Evolutionary conservation across 1,140 invertebrate species (phyloP).

Genomic region (Hylaeus anthracinus): DNA sequence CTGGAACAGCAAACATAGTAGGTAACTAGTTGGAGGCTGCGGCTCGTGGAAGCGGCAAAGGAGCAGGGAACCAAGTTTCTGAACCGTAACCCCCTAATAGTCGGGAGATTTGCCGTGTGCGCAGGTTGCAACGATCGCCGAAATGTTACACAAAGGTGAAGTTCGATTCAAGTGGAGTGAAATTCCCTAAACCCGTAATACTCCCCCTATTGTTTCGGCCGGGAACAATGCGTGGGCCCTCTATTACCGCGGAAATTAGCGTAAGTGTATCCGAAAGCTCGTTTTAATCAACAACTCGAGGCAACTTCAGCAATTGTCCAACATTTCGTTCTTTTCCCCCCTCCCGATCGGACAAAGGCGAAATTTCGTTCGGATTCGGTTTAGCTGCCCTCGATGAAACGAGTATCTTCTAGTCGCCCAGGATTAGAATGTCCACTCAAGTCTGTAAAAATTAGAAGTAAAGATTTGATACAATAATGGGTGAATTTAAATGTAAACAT

Average conservation of each 20-base stretch:
- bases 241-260: conserved; percentile 1
- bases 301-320: background rate
- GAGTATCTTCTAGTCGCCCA: no score
- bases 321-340: background rate
- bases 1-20: conserved; percentile 63
- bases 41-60: conserved; percentile 51
- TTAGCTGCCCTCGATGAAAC: background rate
- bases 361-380: background rate
- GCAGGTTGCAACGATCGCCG: conserved; percentile 42
- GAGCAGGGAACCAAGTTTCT: conserved; percentile 57
- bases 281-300: conserved; percentile 12
- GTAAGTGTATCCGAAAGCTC: background rate
- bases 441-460: no score
- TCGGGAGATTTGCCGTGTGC: conserved; percentile 56
- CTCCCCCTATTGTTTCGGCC: conserved; percentile 1
- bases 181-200: conserved; percentile 25
- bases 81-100: conserved; percentile 54
- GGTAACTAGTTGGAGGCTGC: conserved; percentile 50
- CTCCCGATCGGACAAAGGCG: background rate
- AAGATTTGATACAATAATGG: no score
- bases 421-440: no score
- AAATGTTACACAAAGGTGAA: conserved; percentile 54
- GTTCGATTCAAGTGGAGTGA: conserved; percentile 16
- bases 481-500: no score
- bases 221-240: background rate